Conservation (phyloP, 64 coral and sea anemone species). For the Actinia tenebrosa region DNA sequence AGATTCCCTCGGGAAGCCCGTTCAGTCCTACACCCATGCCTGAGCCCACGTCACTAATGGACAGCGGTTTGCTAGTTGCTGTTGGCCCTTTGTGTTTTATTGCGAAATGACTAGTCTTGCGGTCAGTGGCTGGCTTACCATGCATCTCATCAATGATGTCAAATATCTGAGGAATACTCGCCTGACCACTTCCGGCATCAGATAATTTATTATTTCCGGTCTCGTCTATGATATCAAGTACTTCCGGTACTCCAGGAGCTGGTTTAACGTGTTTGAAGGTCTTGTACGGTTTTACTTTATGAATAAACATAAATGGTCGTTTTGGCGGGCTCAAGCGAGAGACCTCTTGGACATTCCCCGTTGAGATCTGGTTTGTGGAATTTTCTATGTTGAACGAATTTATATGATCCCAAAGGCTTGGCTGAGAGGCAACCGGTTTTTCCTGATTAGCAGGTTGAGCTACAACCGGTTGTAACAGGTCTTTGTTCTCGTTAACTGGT, state of each 20-base stretch:
- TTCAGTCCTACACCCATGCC: conserved; percentile 91
- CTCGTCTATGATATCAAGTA: conserved; percentile 94
- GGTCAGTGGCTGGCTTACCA: conserved; percentile 24
- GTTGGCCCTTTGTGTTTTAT: conserved; percentile 64
- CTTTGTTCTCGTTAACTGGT: conserved; percentile 2
- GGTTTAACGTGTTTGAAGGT: conserved; percentile 27
- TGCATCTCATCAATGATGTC: conserved; percentile 86
- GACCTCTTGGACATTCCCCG: conserved; percentile 45
- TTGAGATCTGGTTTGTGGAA: conserved; percentile 37
- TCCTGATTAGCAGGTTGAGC: conserved; percentile 27
- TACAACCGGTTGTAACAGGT: not conserved
- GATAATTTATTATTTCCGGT: conserved; percentile 35
- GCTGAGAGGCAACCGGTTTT: not conserved
- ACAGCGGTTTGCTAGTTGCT: conserved; percentile 99
- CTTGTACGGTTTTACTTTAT: conserved; percentile 16
- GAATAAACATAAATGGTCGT: not conserved
- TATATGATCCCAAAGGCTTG: not conserved
- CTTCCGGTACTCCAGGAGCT: conserved; percentile 58
- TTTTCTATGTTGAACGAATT: not conserved
- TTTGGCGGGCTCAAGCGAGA: conserved; percentile 27
- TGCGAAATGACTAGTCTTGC: conserved; percentile 22
- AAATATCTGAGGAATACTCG: conserved; percentile 84
- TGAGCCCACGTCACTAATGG: conserved; percentile 87
- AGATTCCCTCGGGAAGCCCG: conserved; percentile 74
- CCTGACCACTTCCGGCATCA: conserved; percentile 44